Conservation (phyloP, 1,140 invertebrate species). For the Lerema accius region DNA sequence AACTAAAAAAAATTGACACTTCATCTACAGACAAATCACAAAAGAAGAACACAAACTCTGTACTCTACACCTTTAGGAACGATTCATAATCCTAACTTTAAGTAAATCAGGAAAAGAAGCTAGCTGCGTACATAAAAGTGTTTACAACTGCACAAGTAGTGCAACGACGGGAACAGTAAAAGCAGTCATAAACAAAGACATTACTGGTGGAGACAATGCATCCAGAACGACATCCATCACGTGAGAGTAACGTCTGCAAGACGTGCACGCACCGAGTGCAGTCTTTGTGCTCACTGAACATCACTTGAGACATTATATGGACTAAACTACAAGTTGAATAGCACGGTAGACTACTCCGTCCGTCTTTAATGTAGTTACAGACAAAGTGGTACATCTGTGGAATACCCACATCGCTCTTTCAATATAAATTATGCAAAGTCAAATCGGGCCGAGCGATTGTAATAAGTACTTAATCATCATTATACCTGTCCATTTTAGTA, state of each 20-base stretch:
- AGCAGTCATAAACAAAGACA: constrained; percentile 19
- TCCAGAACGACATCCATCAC: constrained; percentile 56
- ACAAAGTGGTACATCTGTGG: no score
- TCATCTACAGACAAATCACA: no score
- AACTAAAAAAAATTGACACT: no score
- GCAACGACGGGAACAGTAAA: constrained; percentile 3
- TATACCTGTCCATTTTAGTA: no score
- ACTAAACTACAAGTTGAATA: neutral
- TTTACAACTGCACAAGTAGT: constrained; percentile 7
- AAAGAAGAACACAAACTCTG: no score
- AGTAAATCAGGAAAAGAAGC: neutral
- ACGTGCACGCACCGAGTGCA: constrained; percentile 40
- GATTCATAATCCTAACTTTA: neutral
- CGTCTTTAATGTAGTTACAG: no score
- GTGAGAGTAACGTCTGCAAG: constrained; percentile 51
- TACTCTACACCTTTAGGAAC: no score
- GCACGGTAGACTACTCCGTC: neutral
- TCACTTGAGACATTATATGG: constrained; percentile 1
- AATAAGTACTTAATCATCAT: no score
- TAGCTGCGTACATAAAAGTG: neutral
- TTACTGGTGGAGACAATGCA: constrained; percentile 53
- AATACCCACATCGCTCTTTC: no score
- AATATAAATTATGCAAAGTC: no score
- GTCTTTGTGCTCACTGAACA: constrained; percentile 47
- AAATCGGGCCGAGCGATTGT: no score